phyloP scores from a whole-genome alignment of 1,140 invertebrate species.

The Drosophila nigromelanica region DNA sequence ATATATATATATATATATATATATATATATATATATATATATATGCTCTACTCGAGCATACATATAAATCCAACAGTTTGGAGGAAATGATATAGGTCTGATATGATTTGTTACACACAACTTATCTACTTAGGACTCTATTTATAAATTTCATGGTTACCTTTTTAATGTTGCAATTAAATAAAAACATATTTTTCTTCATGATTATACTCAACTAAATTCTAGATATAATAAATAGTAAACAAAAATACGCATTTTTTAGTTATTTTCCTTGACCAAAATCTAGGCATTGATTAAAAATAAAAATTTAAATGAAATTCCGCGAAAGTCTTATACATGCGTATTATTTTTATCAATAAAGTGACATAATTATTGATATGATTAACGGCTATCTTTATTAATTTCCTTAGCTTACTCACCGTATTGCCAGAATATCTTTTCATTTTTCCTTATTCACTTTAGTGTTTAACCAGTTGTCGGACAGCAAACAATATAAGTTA shows the following conservation, averaged over 20 bases:
- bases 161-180: not conserved
- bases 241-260: not conserved
- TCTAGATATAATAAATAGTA: not conserved
- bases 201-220: not conserved
- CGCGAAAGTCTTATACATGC: slow-evolving; percentile 20
- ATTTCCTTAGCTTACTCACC: slow-evolving; percentile 2
- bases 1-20: no score
- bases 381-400: slow-evolving; percentile 17
- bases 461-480: slow-evolving; percentile 20
- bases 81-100: no score
- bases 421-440: slow-evolving; percentile 18
- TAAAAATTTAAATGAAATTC: slow-evolving; percentile 7
- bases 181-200: not conserved
- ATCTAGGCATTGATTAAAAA: slow-evolving; percentile 14
- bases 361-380: slow-evolving; percentile 3
- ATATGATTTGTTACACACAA: no score
- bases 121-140: no score
- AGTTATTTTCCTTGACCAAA: not conserved
- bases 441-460: slow-evolving; percentile 12
- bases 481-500: not conserved
- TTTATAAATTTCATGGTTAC: not conserved
- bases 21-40: no score
- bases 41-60: no score
- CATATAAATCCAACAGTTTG: no score
- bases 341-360: slow-evolving; percentile 34